phyloP scores from a whole-genome alignment of 2,113 vertebrate species.

The Hydropotes inermis region DNA sequence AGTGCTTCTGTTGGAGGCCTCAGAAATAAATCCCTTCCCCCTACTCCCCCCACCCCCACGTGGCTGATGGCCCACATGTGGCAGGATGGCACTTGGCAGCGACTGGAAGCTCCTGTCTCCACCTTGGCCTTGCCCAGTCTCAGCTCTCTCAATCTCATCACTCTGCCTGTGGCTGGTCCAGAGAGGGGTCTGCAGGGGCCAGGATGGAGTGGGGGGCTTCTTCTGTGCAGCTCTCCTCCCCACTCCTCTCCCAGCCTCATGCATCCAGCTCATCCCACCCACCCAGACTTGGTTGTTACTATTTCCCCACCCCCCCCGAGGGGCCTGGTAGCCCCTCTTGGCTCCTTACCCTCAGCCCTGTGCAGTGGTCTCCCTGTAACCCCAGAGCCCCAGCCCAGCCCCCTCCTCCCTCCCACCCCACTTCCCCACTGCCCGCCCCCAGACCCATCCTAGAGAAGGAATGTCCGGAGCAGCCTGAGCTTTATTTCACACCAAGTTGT shows the following conservation, averaged over 20 bases:
- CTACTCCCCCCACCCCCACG: background rate
- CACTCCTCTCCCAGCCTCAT: background rate
- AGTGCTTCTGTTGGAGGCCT: background rate
- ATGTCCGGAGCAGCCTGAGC: background rate
- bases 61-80: background rate
- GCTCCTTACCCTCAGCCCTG: background rate
- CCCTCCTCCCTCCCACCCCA: background rate
- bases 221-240: background rate
- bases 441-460: background rate
- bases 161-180: background rate
- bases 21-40: background rate
- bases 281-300: background rate
- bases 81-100: background rate
- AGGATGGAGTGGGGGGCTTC: fast-evolving
- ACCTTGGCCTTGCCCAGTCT: background rate
- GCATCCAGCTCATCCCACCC: background rate
- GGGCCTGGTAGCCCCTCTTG: background rate
- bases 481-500: background rate
- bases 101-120: background rate
- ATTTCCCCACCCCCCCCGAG: background rate
- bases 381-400: background rate
- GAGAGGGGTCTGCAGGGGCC: background rate
- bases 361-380: background rate
- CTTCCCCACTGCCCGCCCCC: background rate
- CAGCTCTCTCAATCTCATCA: background rate